Base-by-base conservation (phyloP, 2,888 invertebrate species). In the Polymixis lichenea region DNA sequence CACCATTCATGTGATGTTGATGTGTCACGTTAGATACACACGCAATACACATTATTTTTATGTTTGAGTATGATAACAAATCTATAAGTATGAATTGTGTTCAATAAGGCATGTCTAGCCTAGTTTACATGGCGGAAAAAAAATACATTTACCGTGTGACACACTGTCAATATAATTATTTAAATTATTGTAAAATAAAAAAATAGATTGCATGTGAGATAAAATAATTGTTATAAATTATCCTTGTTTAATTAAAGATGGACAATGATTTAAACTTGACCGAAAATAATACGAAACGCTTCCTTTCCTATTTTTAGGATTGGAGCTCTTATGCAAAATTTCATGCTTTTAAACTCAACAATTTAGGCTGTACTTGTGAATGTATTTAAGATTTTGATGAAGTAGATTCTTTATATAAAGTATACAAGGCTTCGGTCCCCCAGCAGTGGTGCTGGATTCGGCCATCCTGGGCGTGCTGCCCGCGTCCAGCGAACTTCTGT, bases 381-480 rank as follows among this genome's bases (percentile, higher is more conserved):
- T 38, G 15, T 15, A 38, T 17, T 46, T 19, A 46, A n/a, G 11
- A 38, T 58, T 58, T 53, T 19, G 4, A 19, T n/a, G 32, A 67
- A 67, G 32, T 67, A 67, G 67, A 67, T 67, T 56, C 79, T 22
- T 32, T 46, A 53, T 66, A 79, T 81, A 81, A 81, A 53, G 75
- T 78, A 53, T 65, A 72, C 38, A 81, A 86, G 77, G 81, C 69
- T 76, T 79, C 80, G 75, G 81, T 67, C 77, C 64, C 69, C 67
- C 86, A 51, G 72, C 92, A 91, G 95, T 95, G 83, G 96, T 96
- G 62, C 91, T 96, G 66, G 96, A 96, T 90, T 94, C 96, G 0
- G 93, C 95, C 13, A 95, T 96, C 88, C 92, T 96, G 78, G 95
- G 96, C 85, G 96, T 96, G 77, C 87, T 96, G 86, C 95, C 95